These are phyloP conservation scores for Hormaphis cornu DNA, from an alignment of 1,140 invertebrate genomes.

Conservation along the genomic window DNA sequence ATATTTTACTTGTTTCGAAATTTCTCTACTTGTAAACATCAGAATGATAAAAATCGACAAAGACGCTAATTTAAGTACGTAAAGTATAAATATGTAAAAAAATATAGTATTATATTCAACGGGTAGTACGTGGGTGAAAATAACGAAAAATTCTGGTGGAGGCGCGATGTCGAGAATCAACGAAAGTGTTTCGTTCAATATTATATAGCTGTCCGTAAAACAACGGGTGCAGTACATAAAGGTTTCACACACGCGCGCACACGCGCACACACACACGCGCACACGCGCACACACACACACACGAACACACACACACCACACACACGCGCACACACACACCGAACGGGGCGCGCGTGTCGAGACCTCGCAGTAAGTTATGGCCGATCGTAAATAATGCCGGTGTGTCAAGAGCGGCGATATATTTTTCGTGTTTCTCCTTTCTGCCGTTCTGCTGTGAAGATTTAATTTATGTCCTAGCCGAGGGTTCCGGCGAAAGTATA, in stretches of 20 bases:
- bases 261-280: not conserved
- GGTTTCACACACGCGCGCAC: too few relatives aligned
- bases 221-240: not conserved
- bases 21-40: too few relatives aligned
- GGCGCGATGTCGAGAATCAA: too few relatives aligned
- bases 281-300: not conserved
- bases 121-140: too few relatives aligned
- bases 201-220: constrained; percentile 31
- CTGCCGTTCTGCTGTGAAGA: constrained; percentile 11
- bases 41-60: too few relatives aligned
- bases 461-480: constrained; percentile 22
- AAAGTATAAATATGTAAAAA: too few relatives aligned
- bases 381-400: constrained; percentile 28
- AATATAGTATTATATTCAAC: too few relatives aligned
- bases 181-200: constrained; percentile 32
- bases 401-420: constrained; percentile 27
- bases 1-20: too few relatives aligned
- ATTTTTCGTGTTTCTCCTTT: constrained; percentile 25
- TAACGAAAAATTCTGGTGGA: too few relatives aligned
- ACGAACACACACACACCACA: too few relatives aligned
- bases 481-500: not conserved
- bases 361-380: constrained; percentile 16
- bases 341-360: not conserved
- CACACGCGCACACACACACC: not conserved
- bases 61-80: too few relatives aligned